A percentile compares a stretch with the other conserved stretches of the same genome.
phyloP scores from a whole-genome alignment of 23 tunicate genomes.

The Styela clava region DNA sequence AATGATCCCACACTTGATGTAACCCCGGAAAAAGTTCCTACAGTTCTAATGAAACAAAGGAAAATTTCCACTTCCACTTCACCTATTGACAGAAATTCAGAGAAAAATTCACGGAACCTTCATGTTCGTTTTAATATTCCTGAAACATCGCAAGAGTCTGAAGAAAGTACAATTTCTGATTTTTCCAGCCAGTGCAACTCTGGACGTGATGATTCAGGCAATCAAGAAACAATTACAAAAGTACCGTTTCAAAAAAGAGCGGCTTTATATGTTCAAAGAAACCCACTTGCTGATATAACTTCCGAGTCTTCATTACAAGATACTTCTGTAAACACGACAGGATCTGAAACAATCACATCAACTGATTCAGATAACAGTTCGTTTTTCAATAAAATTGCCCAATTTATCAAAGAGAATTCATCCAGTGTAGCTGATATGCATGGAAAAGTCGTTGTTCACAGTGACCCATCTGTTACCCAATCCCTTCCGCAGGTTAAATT shows the following conservation, averaged over 20 bases:
- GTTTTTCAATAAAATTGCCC: constrained; percentile 8
- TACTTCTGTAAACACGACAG: constrained; percentile 2
- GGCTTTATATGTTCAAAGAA: constrained; percentile 59
- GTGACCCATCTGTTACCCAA: background rate
- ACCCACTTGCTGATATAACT: constrained; percentile 84
- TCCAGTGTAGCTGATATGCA: background rate
- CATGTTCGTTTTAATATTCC: constrained; percentile 77
- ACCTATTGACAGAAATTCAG: background rate
- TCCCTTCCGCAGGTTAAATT: constrained; percentile 9
- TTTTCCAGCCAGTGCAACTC: no score
- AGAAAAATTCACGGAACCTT: constrained; percentile 17
- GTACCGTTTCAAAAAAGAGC: constrained; percentile 46
- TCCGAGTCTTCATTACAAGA: constrained; percentile 11
- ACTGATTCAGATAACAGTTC: constrained; percentile 13
- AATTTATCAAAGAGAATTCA: background rate
- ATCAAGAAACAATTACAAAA: constrained; percentile 2
- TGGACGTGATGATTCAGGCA: constrained; percentile 22
- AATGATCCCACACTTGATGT: constrained; percentile 62
- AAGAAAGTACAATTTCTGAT: background rate
- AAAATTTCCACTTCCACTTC: background rate
- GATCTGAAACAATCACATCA: constrained; percentile 2
- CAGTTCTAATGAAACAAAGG: background rate
- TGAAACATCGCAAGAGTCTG: constrained; percentile 11
- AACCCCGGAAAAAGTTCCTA: constrained; percentile 65
- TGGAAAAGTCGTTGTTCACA: background rate